Evolutionary conservation across 2,888 invertebrate genomes (phyloP), one percentile per base, ranked within the genome.

Genomic region (Scelioninae gen. 1): DNA sequence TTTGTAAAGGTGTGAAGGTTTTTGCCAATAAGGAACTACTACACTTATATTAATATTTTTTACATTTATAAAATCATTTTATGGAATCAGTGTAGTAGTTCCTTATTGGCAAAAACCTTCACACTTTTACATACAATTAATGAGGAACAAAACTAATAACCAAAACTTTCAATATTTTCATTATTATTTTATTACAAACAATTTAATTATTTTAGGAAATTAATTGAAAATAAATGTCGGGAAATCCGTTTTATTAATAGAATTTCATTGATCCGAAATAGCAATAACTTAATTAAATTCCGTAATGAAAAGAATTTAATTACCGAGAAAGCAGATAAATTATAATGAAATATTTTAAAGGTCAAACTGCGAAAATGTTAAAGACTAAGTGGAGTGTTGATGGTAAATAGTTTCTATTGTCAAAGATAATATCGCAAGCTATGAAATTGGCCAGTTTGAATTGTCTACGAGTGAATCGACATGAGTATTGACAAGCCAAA

Each of bases 261-360:
- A 13, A 7, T n/a, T n/a, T 10, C n/a, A n/a, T 43, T 13, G n/a
- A 43, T 43, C 38, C 43, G n/a, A 1, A 43, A 43, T 43, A 1
- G n/a, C n/a, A 43, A 43, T 43, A n/a, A 43, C 43, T 43, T 43
- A 7, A 2, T 13, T 5, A 38, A n/a, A 43, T n/a, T n/a, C n/a
- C n/a, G n/a, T n/a, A n/a, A n/a, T n/a, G n/a, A n/a, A n/a, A n/a
- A n/a, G n/a, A n/a, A n/a, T 43, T n/a, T 43, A 43, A n/a, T 43
- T 43, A 43, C 11, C 43, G 43, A 43, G n/a, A 43, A 43, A 43
- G 43, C 43, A 11, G 43, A 43, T 43, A n/a, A n/a, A 43, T 43
- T 43, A 43, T 43, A n/a, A n/a, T n/a, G 43, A 43, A 38, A 38
- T 1, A 38, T 38, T 8, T 9, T 10, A 38, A 38, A 38, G 38